Evolutionary conservation across 2,797 vertebrate species (phyloP).

Genomic region (Acrossocheilus fasciatus): DNA sequence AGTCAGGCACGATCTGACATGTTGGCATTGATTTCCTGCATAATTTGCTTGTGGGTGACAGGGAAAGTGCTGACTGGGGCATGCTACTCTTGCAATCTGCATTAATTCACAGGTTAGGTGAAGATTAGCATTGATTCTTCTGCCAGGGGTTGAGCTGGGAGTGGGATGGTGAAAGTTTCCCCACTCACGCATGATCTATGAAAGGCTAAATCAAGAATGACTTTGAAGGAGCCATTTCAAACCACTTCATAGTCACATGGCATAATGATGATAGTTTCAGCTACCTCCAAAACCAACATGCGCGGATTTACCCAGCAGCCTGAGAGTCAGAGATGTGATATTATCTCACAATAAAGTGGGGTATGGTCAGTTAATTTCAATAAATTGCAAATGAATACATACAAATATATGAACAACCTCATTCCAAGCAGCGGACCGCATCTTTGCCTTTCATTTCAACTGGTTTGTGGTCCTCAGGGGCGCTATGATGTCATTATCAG

Average conservation of each 20-base stretch:
- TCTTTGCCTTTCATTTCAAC: conserved; percentile 27
- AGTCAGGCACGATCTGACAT: conserved; percentile 49
- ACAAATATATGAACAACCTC: conserved; percentile 31
- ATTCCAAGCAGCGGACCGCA: neutral
- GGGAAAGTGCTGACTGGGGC: conserved; percentile 73
- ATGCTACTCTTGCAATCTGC: conserved; percentile 63
- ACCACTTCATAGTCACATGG: conserved; percentile 4
- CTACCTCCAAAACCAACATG: conserved; percentile 8
- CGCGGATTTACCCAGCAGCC: neutral
- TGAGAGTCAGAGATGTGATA: neutral
- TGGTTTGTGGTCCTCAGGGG: conserved; percentile 20
- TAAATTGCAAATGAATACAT: conserved; percentile 39
- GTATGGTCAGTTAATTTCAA: conserved; percentile 42
- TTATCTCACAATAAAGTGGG: conserved; percentile 5
- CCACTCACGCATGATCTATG: conserved; percentile 35
- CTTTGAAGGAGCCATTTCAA: conserved; percentile 38
- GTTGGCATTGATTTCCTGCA: conserved; percentile 74
- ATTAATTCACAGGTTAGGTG: conserved; percentile 73
- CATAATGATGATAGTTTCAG: conserved; percentile 14
- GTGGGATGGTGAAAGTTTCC: conserved; percentile 56
- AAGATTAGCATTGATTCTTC: conserved; percentile 74
- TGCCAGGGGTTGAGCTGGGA: conserved; percentile 54
- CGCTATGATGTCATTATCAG: conserved; percentile 37
- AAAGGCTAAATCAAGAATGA: conserved; percentile 43
- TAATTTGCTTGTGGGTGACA: conserved; percentile 75